Evolutionary conservation across 2,888 invertebrate species (phyloP), one percentile per base, ranked within the genome.

Genomic region (Mylabris sibirica): DNA sequence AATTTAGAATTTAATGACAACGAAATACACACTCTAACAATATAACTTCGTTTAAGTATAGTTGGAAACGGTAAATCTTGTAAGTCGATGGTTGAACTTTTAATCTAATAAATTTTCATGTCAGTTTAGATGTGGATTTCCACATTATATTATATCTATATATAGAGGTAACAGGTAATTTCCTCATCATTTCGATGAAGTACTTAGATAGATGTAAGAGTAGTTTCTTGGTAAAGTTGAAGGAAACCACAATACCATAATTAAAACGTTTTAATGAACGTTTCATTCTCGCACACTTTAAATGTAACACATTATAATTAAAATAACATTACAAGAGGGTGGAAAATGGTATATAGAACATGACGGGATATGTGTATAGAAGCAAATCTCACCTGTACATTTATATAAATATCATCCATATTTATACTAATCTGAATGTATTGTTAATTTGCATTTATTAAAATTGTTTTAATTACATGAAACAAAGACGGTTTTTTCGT

Each of bases 401-500:
- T 9, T 20, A 1, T 22, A 57, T 22, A 24, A 22, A 57, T 20
- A n/a, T 17, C 20, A 22, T 9, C 5, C 20, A 22, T 53, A 22
- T 53, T 22, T 22, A 22, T 12, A 53, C 3, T 22, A 53, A 53
- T 53, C 22, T 4, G 24, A 20, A n/a, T 44, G 4, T 44, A 44
- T 44, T 17, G 41, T 41, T 2, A 12, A 12, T 63, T 61, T 22
- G 24, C 20, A 60, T 60, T 60, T 35, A 30, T 22, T 38, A 35
- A 64, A 17, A 35, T 61, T 60, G 53, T 59, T 61, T 63, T 44
- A 44, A 53, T 26, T 38, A 49, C 24, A 61, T n/a, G n/a, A n/a
- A n/a, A n/a, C n/a, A 61, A 61, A 35, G 61, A 53, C 60, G 26
- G 20, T 8, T 0, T 41, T 34, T 26, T 41, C 20, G 53, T 66